phyloP scores from a whole-genome alignment of 2,797 vertebrate genomes.

The Onychomys arenicola region DNA sequence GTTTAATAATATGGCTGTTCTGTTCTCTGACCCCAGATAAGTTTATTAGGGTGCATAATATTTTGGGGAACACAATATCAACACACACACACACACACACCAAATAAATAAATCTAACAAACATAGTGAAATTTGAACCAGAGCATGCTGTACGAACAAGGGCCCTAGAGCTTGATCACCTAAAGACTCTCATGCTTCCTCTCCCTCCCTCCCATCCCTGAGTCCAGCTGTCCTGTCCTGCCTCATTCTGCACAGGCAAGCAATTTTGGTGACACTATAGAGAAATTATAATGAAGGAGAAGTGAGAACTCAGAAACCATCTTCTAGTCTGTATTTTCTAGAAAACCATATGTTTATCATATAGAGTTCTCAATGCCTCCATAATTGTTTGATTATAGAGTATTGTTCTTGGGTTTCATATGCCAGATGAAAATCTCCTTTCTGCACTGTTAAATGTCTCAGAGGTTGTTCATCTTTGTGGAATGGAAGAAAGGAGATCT shows the following conservation, averaged over 20 bases:
- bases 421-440: constrained; percentile 92
- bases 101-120: neutral
- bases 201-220: fast-evolving
- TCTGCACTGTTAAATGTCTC: constrained; percentile 91
- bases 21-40: no score
- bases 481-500: constrained; percentile 91
- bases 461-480: constrained; percentile 93
- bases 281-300: neutral
- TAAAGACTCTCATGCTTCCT: fast-evolving
- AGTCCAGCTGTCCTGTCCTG: neutral
- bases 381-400: constrained; percentile 85
- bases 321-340: no score
- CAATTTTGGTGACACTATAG: fast-evolving
- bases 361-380: neutral
- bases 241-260: fast-evolving
- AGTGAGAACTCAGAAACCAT: neutral
- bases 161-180: fast-evolving
- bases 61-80: no score
- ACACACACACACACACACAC: neutral
- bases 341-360: neutral
- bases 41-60: no score
- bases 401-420: constrained; percentile 90
- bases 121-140: neutral
- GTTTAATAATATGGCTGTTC: no score
- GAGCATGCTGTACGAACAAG: constrained; percentile 86